Conservation (phyloP, 2,113 vertebrate species). For the Poecilia latipinna region DNA sequence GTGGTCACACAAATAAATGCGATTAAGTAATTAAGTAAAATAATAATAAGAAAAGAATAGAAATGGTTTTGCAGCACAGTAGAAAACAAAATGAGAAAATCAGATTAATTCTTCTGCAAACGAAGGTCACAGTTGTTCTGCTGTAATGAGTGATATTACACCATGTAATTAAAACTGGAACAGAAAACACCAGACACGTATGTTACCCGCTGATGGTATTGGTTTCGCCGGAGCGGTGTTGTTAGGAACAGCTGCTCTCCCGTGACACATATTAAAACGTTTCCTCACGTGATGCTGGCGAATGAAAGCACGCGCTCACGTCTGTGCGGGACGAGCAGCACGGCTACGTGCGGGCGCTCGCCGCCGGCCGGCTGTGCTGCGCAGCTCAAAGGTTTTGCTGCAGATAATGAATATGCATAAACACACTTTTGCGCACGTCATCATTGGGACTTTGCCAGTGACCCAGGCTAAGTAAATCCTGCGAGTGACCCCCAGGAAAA, state of each 20-base stretch:
- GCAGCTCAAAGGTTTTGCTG: conserved; percentile 33
- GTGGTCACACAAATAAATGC: conserved; percentile 23
- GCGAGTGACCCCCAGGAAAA: conserved; percentile 46
- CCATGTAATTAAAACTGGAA: conserved; percentile 40
- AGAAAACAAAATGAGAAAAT: background rate
- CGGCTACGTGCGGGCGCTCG: background rate
- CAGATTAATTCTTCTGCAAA: conserved; percentile 42
- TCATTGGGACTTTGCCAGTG: conserved; percentile 45
- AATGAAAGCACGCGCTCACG: conserved; percentile 11
- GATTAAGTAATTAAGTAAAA: conserved; percentile 12
- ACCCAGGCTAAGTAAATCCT: conserved; percentile 41
- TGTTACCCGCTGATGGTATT: conserved; percentile 23
- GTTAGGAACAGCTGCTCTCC: conserved; percentile 30
- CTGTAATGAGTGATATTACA: conserved; percentile 37
- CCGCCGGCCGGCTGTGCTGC: background rate
- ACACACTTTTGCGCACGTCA: conserved; percentile 55
- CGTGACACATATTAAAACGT: conserved; percentile 14
- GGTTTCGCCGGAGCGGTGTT: conserved; percentile 8
- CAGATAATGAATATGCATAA: conserved; percentile 69
- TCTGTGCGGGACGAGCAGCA: background rate
- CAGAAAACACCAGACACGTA: conserved; percentile 22
- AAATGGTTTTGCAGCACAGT: conserved; percentile 8
- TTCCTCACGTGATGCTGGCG: background rate
- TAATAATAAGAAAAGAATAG: too few relatives aligned
- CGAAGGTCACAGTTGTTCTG: conserved; percentile 30